Conservation (phyloP, 2,113 vertebrate species). For the Catharus minimus region DNA sequence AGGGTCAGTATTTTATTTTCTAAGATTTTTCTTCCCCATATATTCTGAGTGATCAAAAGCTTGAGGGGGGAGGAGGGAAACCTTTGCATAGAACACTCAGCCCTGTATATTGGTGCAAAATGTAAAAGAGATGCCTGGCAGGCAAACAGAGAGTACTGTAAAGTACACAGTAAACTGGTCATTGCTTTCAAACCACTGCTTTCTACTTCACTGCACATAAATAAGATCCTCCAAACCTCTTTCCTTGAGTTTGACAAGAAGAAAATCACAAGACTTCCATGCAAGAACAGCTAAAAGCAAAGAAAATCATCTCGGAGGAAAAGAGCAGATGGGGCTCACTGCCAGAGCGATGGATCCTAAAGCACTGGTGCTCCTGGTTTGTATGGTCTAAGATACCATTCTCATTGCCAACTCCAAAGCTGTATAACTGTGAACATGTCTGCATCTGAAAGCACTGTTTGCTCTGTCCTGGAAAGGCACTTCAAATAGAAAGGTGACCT, state of each 20-base stretch:
- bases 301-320: neutral
- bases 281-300: neutral
- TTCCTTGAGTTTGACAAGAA: neutral
- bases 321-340: neutral
- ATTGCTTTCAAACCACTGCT: conserved; percentile 20
- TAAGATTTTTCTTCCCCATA: neutral
- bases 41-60: neutral
- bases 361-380: neutral
- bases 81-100: neutral
- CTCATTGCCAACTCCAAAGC: neutral
- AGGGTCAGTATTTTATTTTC: neutral
- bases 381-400: neutral
- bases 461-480: neutral
- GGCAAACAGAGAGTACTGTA: neutral
- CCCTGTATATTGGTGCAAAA: neutral
- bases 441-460: neutral
- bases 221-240: conserved; percentile 1
- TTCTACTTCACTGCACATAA: conserved; percentile 39
- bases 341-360: neutral
- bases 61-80: neutral
- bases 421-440: neutral
- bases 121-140: conserved; percentile 3
- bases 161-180: neutral
- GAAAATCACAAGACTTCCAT: conserved; percentile 1
- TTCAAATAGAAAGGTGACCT: neutral